Evolutionary conservation across 2,888 invertebrate species (phyloP), one percentile per base, ranked within the genome.

Genomic region (Epinotia ramella): DNA sequence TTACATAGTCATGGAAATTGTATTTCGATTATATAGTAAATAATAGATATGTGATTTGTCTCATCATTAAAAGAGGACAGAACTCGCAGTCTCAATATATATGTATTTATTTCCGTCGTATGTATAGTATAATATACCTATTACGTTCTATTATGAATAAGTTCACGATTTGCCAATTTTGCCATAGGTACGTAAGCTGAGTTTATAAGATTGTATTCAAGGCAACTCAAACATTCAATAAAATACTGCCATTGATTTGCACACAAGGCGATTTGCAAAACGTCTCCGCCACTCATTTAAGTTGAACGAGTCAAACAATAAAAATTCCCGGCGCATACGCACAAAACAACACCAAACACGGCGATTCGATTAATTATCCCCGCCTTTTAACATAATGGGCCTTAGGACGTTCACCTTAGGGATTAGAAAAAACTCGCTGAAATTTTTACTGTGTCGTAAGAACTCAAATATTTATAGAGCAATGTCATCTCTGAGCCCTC

Each of bases 401-500:
- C 76, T 57, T 13, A 63, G 76, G 76, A 6, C 72, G 67, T 62
- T 72, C 28, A 72, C 62, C 66, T 46, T 69, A 33, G 56, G 44
- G n/a, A 16, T 63, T 56, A 71, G 70, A 66, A 71, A 67, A 60
- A 62, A 59, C 7, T 9, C 20, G n/a, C 64, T 24, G 33, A 53
- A 71, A n/a, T 60, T 16, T 62, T 46, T 28, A 18, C 62, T 9
- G 33, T 67, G 76, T 67, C 67, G 67, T 71, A 53, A 66, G 40
- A 65, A 24, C 49, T 59, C 44, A 9, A 77, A 78, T 87, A 88
- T 89, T 87, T 87, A 84, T 88, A 88, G 85, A 84, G 65, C 90
- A 91, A 89, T 90, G 90, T 90, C 89, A 89, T 72, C 86, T 86
- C 84, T 83, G 83, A 79, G 81, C 80, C 84, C 83, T 86, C 85